A percentile compares a stretch with the other conserved stretches of the same genome.
Evolutionary conservation across 1,140 invertebrate genomes (phyloP).

Genomic region (Frieseomelitta varia): DNA sequence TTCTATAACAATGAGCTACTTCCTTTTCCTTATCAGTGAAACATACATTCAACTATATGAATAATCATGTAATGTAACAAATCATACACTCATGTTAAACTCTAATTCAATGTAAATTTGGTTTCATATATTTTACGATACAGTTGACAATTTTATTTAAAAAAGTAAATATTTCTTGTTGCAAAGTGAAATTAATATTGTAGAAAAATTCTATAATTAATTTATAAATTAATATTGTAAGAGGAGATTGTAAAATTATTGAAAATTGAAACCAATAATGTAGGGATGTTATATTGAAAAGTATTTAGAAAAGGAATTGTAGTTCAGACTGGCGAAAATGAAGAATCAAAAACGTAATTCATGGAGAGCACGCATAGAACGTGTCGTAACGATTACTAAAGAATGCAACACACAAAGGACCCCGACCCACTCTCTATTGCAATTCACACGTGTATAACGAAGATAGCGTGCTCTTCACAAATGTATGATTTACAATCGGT

Average conservation of each 20-base stretch:
- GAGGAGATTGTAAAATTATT: background rate
- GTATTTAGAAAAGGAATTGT: background rate
- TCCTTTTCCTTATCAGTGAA: background rate
- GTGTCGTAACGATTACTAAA: slow-evolving; percentile 45
- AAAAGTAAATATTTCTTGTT: background rate
- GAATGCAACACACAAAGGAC: slow-evolving; percentile 44
- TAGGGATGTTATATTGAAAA: too few relatives aligned
- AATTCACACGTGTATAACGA: slow-evolving; percentile 7
- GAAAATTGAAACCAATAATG: background rate
- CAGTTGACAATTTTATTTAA: too few relatives aligned
- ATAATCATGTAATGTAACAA: background rate
- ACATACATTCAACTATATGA: background rate
- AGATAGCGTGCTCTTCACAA: slow-evolving; percentile 9
- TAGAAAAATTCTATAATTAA: too few relatives aligned
- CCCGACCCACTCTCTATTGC: slow-evolving; percentile 51
- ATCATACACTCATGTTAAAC: background rate
- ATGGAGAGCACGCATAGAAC: slow-evolving; percentile 14
- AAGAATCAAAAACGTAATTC: background rate
- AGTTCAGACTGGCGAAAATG: background rate
- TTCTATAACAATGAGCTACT: background rate
- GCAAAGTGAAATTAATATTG: background rate
- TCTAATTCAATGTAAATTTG: background rate
- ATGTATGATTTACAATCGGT: slow-evolving; percentile 9
- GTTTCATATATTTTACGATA: too few relatives aligned
- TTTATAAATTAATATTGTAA: too few relatives aligned